These are phyloP conservation scores for Papilio aristodemus DNA, from an alignment of 1,140 invertebrate genomes.

Conservation along the genomic window DNA sequence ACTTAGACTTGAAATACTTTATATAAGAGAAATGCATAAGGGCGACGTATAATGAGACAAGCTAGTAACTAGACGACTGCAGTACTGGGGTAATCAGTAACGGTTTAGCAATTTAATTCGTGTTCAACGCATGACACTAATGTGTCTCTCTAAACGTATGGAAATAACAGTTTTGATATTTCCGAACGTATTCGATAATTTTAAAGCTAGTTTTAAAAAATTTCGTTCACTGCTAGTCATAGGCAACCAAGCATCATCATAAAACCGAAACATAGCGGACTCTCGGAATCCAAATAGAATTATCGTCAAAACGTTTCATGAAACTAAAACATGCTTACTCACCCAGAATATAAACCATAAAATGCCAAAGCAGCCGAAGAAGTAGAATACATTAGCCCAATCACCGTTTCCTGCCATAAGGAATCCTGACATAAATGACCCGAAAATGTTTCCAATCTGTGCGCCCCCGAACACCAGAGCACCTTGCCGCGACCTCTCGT, in stretches of 20 bases:
- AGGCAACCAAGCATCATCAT: too few species aligned
- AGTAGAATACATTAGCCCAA: constrained; percentile 90
- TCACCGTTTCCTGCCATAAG: constrained; percentile 83
- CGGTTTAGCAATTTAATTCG: not conserved
- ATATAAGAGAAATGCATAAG: not conserved
- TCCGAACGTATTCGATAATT: too few species aligned
- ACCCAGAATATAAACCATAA: constrained; percentile 87
- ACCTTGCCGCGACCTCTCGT: constrained; percentile 86
- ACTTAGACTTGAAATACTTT: not conserved
- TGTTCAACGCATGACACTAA: too few species aligned
- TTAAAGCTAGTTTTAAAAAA: too few species aligned
- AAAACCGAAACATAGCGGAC: too few species aligned
- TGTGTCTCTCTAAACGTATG: too few species aligned
- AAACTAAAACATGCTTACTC: constrained; percentile 51
- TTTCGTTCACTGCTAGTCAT: too few species aligned
- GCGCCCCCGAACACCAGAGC: constrained; percentile 88
- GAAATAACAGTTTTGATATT: too few species aligned
- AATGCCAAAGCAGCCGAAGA: constrained; percentile 88
- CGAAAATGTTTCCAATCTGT: constrained; percentile 88
- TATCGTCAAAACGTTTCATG: too few species aligned
- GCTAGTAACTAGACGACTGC: not conserved
- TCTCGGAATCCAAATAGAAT: too few species aligned
- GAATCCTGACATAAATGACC: constrained; percentile 85
- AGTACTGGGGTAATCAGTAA: not conserved
- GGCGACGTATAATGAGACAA: not conserved